phyloP scores from a whole-genome alignment of 2,113 vertebrate genomes.

The Neoarius graeffei region DNA sequence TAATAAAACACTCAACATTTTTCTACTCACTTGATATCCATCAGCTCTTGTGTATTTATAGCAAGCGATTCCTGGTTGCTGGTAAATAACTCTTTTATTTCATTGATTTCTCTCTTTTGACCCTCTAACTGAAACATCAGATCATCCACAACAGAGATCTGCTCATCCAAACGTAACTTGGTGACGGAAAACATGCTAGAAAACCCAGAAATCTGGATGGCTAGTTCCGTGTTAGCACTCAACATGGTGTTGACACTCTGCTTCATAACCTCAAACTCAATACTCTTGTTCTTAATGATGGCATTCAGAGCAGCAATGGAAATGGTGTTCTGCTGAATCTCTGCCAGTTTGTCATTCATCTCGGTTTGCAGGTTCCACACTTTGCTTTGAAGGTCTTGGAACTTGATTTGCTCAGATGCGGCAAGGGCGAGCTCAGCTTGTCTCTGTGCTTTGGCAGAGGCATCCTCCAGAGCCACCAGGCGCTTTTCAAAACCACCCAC shows the following conservation, averaged over 20 bases:
- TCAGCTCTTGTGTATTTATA: constrained; percentile 40
- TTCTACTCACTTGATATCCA: constrained; percentile 50
- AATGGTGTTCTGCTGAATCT: constrained; percentile 49
- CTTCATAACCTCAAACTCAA: constrained; percentile 52
- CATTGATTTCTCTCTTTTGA: constrained; percentile 46
- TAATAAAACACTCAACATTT: not conserved
- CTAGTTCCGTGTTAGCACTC: constrained; percentile 48
- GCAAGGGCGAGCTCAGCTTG: constrained; percentile 50
- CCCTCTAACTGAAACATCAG: constrained; percentile 41
- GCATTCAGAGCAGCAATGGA: constrained; percentile 47
- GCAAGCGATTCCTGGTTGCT: constrained; percentile 39
- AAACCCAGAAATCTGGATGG: constrained; percentile 45
- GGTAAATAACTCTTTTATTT: constrained; percentile 40
- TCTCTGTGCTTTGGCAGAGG: constrained; percentile 46
- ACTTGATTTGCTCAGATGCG: constrained; percentile 50
- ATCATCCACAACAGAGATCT: constrained; percentile 32
- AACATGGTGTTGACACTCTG: constrained; percentile 44
- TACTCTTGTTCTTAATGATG: constrained; percentile 49
- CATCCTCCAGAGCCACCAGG: constrained; percentile 51
- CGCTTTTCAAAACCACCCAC: constrained; percentile 52
- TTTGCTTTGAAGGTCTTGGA: constrained; percentile 49
- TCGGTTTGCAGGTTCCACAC: constrained; percentile 53
- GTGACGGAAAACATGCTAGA: constrained; percentile 33
- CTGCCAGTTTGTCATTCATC: constrained; percentile 49
- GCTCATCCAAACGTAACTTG: constrained; percentile 46